These are phyloP conservation scores for Champsocephalus gunnari DNA, from an alignment of 2,797 vertebrate species.

Conservation along the genomic window DNA sequence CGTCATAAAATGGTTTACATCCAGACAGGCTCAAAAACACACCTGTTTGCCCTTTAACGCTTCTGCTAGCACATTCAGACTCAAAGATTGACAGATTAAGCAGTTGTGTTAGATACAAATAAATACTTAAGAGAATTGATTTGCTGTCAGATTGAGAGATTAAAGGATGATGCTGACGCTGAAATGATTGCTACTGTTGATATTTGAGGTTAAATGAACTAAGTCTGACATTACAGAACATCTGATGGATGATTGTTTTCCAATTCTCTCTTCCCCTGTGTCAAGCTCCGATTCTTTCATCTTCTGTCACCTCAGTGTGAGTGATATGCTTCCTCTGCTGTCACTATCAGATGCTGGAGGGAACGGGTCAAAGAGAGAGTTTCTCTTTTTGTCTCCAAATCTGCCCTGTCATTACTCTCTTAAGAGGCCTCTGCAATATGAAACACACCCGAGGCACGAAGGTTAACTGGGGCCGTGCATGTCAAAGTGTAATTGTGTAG, in stretches of 20 bases:
- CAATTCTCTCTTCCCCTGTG: not conserved
- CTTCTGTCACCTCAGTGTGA: conserved; percentile 45
- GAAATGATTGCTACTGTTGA: not conserved
- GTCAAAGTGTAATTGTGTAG: conserved; percentile 36
- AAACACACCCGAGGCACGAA: conserved; percentile 58
- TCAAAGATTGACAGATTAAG: conserved; percentile 53
- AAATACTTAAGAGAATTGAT: conserved; percentile 9
- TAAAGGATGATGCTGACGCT: not conserved
- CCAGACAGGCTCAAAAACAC: conserved; percentile 48
- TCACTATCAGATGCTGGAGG: conserved; percentile 62
- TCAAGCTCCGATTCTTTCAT: conserved; percentile 43
- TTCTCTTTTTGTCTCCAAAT: conserved; percentile 47
- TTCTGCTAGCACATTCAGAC: conserved; percentile 52
- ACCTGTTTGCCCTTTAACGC: conserved; percentile 74
- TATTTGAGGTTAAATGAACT: conserved; percentile 1
- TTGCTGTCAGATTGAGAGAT: conserved; percentile 35
- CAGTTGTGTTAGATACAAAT: conserved; percentile 21
- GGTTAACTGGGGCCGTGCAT: conserved; percentile 58
- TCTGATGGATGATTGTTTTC: not conserved
- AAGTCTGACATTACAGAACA: not conserved
- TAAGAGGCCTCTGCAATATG: conserved; percentile 51
- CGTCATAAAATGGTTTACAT: conserved; percentile 52
- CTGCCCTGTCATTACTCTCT: conserved; percentile 50
- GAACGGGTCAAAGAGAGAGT: conserved; percentile 55
- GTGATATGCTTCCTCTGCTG: conserved; percentile 58